Percentiles rank a stretch among this genome's conserved stretches.
phyloP scores from a whole-genome alignment of 1,140 invertebrate genomes.

The Ptiloglossa arizonensis region DNA sequence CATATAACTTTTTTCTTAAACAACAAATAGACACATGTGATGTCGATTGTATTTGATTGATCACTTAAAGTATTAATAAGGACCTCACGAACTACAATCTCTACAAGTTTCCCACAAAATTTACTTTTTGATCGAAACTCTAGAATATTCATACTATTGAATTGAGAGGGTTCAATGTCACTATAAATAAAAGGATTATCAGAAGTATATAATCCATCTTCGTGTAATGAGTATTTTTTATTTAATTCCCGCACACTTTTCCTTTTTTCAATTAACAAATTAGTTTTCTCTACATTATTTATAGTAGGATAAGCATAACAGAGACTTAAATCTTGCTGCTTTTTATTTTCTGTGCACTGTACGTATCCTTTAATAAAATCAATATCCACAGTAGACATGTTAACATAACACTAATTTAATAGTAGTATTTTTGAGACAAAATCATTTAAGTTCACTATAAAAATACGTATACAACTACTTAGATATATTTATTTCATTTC shows the following conservation, averaged over 20 bases:
- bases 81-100: conserved; percentile 74
- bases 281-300: conserved; percentile 49
- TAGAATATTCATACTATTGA: conserved; percentile 56
- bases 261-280: conserved; percentile 56
- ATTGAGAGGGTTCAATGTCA: conserved; percentile 68
- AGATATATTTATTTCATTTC: background rate
- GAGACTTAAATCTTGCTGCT: conserved; percentile 59
- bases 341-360: conserved; percentile 22
- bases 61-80: conserved; percentile 55
- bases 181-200: conserved; percentile 68
- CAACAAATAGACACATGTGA: conserved; percentile 68
- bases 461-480: background rate
- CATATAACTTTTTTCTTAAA: conserved; percentile 74
- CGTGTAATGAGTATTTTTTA: conserved; percentile 40
- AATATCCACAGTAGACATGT: conserved; percentile 37
- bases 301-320: conserved; percentile 63
- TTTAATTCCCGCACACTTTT: conserved; percentile 33
- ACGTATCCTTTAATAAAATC: conserved; percentile 59
- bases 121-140: conserved; percentile 51
- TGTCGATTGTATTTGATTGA: conserved; percentile 43
- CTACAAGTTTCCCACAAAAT: conserved; percentile 70
- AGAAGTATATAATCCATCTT: conserved; percentile 74
- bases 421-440: too few relatives aligned
- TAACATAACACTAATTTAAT: conserved; percentile 17
- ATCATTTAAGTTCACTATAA: background rate